Evolutionary conservation across 2,797 vertebrate genomes (phyloP), one percentile per base, ranked within the genome.

Genomic region (Lophius americanus): DNA sequence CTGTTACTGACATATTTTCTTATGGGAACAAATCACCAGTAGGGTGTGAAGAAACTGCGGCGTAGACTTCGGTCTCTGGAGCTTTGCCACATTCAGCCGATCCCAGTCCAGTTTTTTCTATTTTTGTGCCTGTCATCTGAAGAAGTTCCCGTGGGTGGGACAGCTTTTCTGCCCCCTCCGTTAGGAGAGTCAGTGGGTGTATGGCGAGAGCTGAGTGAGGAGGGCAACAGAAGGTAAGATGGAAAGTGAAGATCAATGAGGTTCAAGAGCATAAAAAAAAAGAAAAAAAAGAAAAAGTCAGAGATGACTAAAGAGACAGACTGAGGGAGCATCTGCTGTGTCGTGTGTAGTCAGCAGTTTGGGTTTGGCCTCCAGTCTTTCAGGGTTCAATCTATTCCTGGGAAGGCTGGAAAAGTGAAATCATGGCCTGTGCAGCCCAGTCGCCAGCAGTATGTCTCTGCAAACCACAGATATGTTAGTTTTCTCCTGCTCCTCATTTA

Each of bases 1-100:
- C 83, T 83, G 84, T 92, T 92, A 93, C 90, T 93, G 92, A 93
- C 92, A 92, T 82, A 84, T 93, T 92, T 92, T 86, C 90, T 92
- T 91, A 92, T 92, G 86, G 88, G 91, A 91, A 87, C 90, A 92
- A 92, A 92, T 92, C 89, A 92, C 81, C 82, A 84, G 76, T 3
- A 54, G 84, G 75, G 73, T 66, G 68, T 68, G 68, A 77, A 84
- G 82, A 79, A 68, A 68, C 72, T 63, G 73, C 43, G 37, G 67
- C 60, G n/a, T 54, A 50, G 64, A 59, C 42, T 36, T 9, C 10
- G 62, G 63, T 84, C 83, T 88, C 82, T 61, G 73, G 73, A 83
- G 84, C 79, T 81, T 85, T 81, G 83, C 84, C 76, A 61, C 59
- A 65, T 76, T 76, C 83, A 78, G 72, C 78, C 87, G 79, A 83